phyloP scores from a whole-genome alignment of 2,888 invertebrate species.

The Andrena haemorrhoa region DNA sequence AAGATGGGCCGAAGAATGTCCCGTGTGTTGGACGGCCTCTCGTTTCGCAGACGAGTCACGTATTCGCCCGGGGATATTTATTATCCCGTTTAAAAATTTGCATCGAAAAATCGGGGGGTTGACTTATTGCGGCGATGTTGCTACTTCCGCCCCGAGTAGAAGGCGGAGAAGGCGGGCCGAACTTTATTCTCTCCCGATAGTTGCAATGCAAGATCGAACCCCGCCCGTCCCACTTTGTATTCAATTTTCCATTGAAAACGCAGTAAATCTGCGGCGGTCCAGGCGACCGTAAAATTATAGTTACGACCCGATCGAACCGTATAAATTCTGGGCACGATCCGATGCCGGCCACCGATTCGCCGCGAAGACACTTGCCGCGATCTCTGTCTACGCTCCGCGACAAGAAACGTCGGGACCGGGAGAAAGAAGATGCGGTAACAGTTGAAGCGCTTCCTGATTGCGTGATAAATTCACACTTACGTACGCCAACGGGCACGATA shows the following conservation, averaged over 20 bases:
- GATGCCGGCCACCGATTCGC: slow-evolving; percentile 4
- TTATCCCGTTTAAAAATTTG: slow-evolving; percentile 76
- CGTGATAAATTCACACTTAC: neutral
- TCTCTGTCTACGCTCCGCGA: neutral
- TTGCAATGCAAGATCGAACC: neutral
- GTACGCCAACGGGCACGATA: neutral
- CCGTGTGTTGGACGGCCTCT: slow-evolving; percentile 38
- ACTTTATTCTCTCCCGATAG: slow-evolving; percentile 28
- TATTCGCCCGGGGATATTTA: slow-evolving; percentile 68
- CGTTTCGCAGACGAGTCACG: slow-evolving; percentile 62
- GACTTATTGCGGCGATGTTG: slow-evolving; percentile 48
- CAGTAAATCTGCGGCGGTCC: slow-evolving; percentile 39
- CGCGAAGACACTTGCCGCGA: neutral
- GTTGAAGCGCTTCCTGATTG: neutral
- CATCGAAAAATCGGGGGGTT: slow-evolving; percentile 67
- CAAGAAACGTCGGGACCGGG: slow-evolving; percentile 1
- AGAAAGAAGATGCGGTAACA: neutral
- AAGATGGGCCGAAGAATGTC: slow-evolving; percentile 49
- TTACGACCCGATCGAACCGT: slow-evolving; percentile 8
- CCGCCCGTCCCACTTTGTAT: slow-evolving; percentile 19
- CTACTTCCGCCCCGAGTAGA: neutral
- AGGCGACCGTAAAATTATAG: slow-evolving; percentile 42
- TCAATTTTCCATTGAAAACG: slow-evolving; percentile 34
- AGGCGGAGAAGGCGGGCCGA: neutral
- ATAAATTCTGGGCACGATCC: slow-evolving; percentile 37